Evolutionary conservation across 2,797 vertebrate genomes (phyloP).

Genomic region (Pterois miles): DNA sequence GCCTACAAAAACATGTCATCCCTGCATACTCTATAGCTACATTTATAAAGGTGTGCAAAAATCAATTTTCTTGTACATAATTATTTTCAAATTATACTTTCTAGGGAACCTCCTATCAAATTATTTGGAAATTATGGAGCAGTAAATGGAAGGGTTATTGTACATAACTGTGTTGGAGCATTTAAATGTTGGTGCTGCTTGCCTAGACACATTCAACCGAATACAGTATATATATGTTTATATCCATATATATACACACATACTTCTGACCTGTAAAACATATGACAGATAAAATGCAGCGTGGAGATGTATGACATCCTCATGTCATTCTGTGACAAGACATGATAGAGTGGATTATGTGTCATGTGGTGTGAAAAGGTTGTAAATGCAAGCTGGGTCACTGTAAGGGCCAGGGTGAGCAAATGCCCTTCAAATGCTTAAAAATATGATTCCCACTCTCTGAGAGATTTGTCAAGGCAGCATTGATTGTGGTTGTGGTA

Average conservation of each 20-base stretch:
- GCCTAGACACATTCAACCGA: background rate
- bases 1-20: too few species aligned
- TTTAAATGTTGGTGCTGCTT: background rate
- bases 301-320: slow-evolving; percentile 24
- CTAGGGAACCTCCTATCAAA: too few species aligned
- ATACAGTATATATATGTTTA: too few species aligned
- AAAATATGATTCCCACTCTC: slow-evolving; percentile 71
- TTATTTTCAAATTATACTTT: too few species aligned
- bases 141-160: background rate
- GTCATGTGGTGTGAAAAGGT: slow-evolving; percentile 40
- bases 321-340: slow-evolving; percentile 21
- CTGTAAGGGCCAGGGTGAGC: slow-evolving; percentile 43
- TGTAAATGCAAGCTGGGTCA: slow-evolving; percentile 55
- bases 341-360: slow-evolving; percentile 54
- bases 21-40: too few species aligned
- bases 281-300: slow-evolving; percentile 15
- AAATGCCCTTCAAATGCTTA: slow-evolving; percentile 68
- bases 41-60: too few species aligned
- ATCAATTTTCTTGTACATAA: too few species aligned
- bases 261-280: background rate
- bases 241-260: background rate
- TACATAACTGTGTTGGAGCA: background rate
- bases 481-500: slow-evolving; percentile 73
- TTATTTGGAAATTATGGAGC: background rate
- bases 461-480: slow-evolving; percentile 73